Percentiles rank a stretch among this genome's conserved stretches.
Conservation (phyloP, 2,888 invertebrate genomes). For the Barypeithes pellucidus region DNA sequence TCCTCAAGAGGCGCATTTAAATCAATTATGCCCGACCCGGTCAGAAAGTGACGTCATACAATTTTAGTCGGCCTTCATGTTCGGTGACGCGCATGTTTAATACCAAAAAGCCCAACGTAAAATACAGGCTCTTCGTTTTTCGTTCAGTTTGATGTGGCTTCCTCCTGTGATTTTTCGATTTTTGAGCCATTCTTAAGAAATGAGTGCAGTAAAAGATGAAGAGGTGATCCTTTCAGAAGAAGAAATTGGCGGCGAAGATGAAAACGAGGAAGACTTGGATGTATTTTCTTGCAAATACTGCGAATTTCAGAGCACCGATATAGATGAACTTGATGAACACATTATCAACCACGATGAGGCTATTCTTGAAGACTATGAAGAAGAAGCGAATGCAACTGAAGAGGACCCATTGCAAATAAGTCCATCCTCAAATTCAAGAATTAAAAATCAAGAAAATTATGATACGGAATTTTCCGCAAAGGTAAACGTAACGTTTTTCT, state of each 20-base stretch:
- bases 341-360: conserved; percentile 55
- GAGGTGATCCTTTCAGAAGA: conserved; percentile 6
- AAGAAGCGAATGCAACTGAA: conserved; percentile 11
- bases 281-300: conserved; percentile 55
- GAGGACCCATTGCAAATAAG: neutral
- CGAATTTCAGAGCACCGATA: conserved; percentile 52
- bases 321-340: conserved; percentile 58
- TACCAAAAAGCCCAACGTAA: neutral
- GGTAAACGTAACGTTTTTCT: neutral
- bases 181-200: conserved; percentile 16
- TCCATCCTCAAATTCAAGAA: neutral
- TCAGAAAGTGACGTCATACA: no score
- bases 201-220: conserved; percentile 26
- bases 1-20: no score
- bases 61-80: no score
- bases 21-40: no score
- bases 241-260: conserved; percentile 25
- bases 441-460: neutral
- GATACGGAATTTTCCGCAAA: neutral
- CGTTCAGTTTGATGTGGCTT: conserved; percentile 7
- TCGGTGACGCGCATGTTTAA: neutral
- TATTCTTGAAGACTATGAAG: conserved; percentile 39
- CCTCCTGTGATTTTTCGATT: neutral
- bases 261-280: conserved; percentile 34
- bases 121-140: conserved; percentile 24